Base-by-base conservation (phyloP, 2,888 invertebrate species). In the Eretmocerus hayati region DNA sequence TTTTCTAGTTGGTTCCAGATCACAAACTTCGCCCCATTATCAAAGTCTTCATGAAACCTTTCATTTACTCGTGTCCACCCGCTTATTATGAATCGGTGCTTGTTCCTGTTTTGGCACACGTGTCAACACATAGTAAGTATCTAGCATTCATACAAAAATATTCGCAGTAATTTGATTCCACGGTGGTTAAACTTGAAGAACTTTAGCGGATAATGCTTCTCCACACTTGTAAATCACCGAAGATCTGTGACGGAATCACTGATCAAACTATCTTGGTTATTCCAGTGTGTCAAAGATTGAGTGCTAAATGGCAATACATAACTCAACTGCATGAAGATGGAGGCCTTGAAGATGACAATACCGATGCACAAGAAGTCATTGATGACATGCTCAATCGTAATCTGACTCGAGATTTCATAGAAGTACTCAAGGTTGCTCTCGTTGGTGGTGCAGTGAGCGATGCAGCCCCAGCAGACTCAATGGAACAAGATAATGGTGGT, bases 361-460 rank as follows among this genome's bases (percentile, higher is more conserved):
- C 80, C 45, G 85, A 88, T 64, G 81, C 85, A 2, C 87, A 88
- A 66, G 90, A 90, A 68, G 85, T 90, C 2, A 74, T 90, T 2
- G 88, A 90, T 62, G 90, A 90, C 62, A 87, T 90, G 75, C 74
- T 94, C 41, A 88, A 90, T 52, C 77, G 92, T 49, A 86, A 87
- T 49, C 73, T 93, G 46, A 90, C 92, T 0, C 78, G 91, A 51
- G 94, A 94, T 69, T 90, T 93, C 65, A 72, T 94, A 21, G 92
- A 92, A 59, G 80, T 93, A 2, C 70, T 93, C 20, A 83, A 84
- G 74, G 81, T 85, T 21, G 85, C 83, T 2, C 69, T 90, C 4
- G 84, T 89, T 20, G 88, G 87, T 26, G 85, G 85, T 23, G 74
- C 74, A 54, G 70, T 69, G 58, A 78, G 72, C 53, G 79, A 80